Base-by-base conservation (phyloP, 2,888 invertebrate species). In the Dysmachus trigonus region DNA sequence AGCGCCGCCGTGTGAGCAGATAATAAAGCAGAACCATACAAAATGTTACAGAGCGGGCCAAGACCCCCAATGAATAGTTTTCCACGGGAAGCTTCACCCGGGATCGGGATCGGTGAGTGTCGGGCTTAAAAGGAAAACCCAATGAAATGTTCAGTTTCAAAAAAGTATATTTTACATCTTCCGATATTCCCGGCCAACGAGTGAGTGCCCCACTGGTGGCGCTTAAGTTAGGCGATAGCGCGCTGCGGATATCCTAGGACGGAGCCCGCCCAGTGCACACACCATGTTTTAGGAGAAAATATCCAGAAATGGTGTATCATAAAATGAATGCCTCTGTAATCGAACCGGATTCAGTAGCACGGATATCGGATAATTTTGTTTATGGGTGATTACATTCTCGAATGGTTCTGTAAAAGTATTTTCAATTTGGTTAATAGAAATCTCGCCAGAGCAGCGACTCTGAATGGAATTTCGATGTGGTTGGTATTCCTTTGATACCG, bases 401-500 rank as follows among this genome's bases (percentile, higher is more conserved):
- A 87, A 87, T 87, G 74, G 86, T 79, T 84, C 86, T 86, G 86
- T 84, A 87, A 84, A 86, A 86, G 85, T 86, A 86, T 87, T 87
- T 87, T 86, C 87, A 87, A 87, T 87, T 87, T 87, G 77, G 87
- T 87, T 87, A 87, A 87, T 87, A 87, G 87, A 87, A 87, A 87
- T 86, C 87, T 86, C 86, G 35, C 31, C 18, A 73, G 73, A 33
- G 73, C 30, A 73, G 73, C 73, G 22, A 18, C 71, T n/a, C n/a
- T 82, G 82, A 35, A 71, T 71, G 82, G 71, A 82, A 82, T 82
- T 71, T 38, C 38, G 47, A 79, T 79, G 51, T 18, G 82, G 53
- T 47, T 51, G 51, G 81, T 82, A 82, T 82, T 82, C 82, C 82
- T 82, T 82, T 82, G 82, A 82, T 82, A 27, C 53, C 35, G 18